A percentile compares a stretch with the other conserved stretches of the same genome.
phyloP scores from a whole-genome alignment of 2,113 vertebrate genomes.

The Perca flavescens region DNA sequence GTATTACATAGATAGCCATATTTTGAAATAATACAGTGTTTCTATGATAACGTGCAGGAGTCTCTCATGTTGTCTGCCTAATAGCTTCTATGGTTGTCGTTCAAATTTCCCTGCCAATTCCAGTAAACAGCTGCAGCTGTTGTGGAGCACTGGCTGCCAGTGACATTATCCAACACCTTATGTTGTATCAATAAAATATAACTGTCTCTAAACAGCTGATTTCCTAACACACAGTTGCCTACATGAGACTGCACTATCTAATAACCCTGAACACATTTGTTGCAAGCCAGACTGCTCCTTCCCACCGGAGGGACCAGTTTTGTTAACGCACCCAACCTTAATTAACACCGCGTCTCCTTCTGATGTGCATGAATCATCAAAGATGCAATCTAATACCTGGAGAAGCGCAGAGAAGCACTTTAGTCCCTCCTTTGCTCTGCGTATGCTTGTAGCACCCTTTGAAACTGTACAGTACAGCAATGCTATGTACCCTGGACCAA shows the following conservation, averaged over 20 bases:
- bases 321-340: background rate
- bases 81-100: constrained; percentile 3
- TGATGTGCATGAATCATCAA: background rate
- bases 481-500: background rate
- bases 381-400: background rate
- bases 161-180: constrained; percentile 48
- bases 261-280: constrained; percentile 17
- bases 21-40: constrained; percentile 4
- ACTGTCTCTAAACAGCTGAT: constrained; percentile 31
- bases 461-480: background rate
- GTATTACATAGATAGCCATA: background rate
- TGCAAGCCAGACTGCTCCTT: background rate
- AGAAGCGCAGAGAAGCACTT: background rate
- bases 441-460: background rate
- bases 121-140: constrained; percentile 40
- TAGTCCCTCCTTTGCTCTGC: background rate
- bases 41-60: background rate
- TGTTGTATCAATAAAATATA: constrained; percentile 47
- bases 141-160: constrained; percentile 22
- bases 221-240: constrained; percentile 15
- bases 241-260: background rate
- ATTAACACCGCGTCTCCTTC: background rate
- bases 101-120: constrained; percentile 11
- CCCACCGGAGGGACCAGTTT: background rate
- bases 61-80: background rate